Evolutionary conservation across 2,888 invertebrate species (phyloP).

Genomic region (Hydriomena furcata): DNA sequence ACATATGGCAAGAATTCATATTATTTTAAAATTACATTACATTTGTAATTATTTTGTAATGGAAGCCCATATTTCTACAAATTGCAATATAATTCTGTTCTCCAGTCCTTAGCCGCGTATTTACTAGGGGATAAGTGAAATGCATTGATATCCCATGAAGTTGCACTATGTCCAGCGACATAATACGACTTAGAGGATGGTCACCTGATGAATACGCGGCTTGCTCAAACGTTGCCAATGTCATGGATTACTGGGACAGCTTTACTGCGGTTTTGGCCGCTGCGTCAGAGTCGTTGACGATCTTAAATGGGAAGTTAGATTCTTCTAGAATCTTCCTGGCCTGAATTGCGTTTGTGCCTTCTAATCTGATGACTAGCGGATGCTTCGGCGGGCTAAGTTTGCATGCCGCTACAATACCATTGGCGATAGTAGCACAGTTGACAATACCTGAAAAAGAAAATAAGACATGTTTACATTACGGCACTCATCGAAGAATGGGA

Average conservation of each 20-base stretch:
- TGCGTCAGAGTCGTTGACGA: constrained; percentile 94
- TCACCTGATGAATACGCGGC: no score
- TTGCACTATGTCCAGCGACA: no score
- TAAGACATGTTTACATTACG: no score
- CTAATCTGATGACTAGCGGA: constrained; percentile 96
- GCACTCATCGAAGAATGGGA: no score
- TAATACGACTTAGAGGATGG: no score
- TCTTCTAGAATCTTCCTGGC: constrained; percentile 92
- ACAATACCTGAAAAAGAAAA: constrained; percentile 90
- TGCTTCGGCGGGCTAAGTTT: constrained; percentile 90
- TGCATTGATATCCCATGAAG: no score
- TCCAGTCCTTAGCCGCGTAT: no score
- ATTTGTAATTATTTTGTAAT: constrained; percentile 2
- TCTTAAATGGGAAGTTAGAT: constrained; percentile 92
- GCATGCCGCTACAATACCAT: constrained; percentile 96
- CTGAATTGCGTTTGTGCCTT: constrained; percentile 95
- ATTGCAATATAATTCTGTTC: background rate
- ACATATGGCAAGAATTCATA: constrained; percentile 2
- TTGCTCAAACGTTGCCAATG: no score
- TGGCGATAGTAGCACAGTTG: constrained; percentile 98
- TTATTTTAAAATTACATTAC: constrained; percentile 4
- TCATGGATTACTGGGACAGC: constrained; percentile 45
- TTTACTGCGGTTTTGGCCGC: constrained; percentile 95
- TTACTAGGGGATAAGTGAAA: no score
- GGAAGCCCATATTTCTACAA: constrained; percentile 16